phyloP scores from a whole-genome alignment of 2,888 invertebrate genomes.

The Erebia aethiops region DNA sequence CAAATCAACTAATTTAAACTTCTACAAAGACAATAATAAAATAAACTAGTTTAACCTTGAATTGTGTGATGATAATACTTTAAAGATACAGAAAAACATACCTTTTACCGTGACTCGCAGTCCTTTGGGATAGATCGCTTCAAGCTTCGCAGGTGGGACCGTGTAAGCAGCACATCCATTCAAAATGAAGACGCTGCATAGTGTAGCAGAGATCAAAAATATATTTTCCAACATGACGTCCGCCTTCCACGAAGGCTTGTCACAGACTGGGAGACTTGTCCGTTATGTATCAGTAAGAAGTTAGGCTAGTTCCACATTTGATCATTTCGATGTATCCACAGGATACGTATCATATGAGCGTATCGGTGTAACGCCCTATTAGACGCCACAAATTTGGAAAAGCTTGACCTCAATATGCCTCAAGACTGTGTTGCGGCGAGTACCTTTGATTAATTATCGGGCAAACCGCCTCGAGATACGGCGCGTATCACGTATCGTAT shows the following conservation, averaged over 20 bases:
- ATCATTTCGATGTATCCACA: too few species aligned
- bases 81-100: conserved; percentile 46
- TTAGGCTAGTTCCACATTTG: too few species aligned
- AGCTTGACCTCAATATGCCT: too few species aligned
- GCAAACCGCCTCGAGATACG: too few species aligned
- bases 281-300: conserved; percentile 3
- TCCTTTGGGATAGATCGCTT: conserved; percentile 84
- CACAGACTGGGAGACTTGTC: conserved; percentile 40
- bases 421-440: too few species aligned
- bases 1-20: not conserved
- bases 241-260: conserved; percentile 28
- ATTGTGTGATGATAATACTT: not conserved
- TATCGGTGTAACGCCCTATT: too few species aligned
- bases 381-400: too few species aligned
- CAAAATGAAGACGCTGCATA: conserved; percentile 32
- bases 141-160: conserved; percentile 81
- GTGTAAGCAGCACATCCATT: conserved; percentile 46
- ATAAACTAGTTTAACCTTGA: conserved; percentile 5
- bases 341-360: too few species aligned
- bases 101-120: conserved; percentile 84
- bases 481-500: too few species aligned
- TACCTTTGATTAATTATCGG: too few species aligned
- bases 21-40: conserved; percentile 2
- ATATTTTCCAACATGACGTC: conserved; percentile 54
- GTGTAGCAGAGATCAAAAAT: conserved; percentile 31